Percentiles rank a stretch among this genome's conserved stretches.
These are phyloP conservation scores for Microctonus hyperodae DNA, from an alignment of 2,888 invertebrate genomes.

Conservation along the genomic window DNA sequence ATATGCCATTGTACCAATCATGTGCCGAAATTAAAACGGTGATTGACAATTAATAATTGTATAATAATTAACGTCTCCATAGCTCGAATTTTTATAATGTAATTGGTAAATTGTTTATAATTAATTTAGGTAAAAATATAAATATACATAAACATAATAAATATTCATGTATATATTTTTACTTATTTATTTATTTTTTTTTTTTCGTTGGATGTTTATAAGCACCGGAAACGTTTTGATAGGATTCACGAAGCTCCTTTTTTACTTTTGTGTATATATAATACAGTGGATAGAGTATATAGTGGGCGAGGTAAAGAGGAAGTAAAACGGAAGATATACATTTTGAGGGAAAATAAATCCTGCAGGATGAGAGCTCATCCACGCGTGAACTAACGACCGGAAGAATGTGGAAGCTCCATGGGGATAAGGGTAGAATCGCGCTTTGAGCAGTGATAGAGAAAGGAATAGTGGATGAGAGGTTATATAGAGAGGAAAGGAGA, in stretches of 20 bases:
- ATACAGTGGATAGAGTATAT: neutral
- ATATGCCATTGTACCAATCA: constrained; percentile 28
- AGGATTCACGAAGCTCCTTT: constrained; percentile 27
- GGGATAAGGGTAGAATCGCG: constrained; percentile 11
- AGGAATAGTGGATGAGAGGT: neutral
- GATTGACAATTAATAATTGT: neutral
- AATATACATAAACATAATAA: too few relatives aligned
- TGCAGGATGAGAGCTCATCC: constrained; percentile 20
- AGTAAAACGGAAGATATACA: neutral
- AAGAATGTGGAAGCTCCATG: constrained; percentile 30
- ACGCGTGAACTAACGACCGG: constrained; percentile 29
- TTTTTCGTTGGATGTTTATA: constrained; percentile 10
- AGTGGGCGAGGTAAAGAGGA: neutral
- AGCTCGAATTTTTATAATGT: neutral
- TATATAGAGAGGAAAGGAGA: constrained; percentile 5
- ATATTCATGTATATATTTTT: neutral
- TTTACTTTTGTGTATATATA: neutral
- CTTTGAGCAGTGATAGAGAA: constrained; percentile 17
- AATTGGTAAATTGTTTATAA: too few relatives aligned
- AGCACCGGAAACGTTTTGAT: constrained; percentile 26
- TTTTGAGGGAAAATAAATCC: constrained; percentile 15
- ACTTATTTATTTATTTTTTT: too few relatives aligned
- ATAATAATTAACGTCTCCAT: constrained; percentile 1
- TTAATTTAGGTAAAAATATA: neutral
- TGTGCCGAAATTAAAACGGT: constrained; percentile 15